Conservation (phyloP, 2,888 invertebrate species). For the Peribatodes rhomboidaria region DNA sequence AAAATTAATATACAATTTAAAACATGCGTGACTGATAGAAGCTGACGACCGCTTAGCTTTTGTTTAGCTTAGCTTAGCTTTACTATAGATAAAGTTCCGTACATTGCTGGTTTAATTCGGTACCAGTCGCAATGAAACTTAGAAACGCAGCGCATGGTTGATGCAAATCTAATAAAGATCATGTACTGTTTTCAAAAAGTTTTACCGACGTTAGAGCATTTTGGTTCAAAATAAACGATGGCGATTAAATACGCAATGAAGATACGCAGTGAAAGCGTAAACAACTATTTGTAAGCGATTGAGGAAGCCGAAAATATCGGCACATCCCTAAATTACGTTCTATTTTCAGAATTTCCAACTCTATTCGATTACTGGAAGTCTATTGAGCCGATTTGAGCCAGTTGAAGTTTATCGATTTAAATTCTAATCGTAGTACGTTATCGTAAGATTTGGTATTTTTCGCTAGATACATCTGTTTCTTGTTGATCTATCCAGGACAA, state of each 20-base stretch:
- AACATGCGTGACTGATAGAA: too few species aligned
- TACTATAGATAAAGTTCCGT: too few species aligned
- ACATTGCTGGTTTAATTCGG: too few species aligned
- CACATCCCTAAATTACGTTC: constrained; percentile 21
- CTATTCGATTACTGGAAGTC: constrained; percentile 3
- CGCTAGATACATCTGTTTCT: too few species aligned
- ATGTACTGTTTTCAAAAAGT: constrained; percentile 6
- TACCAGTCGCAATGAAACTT: too few species aligned
- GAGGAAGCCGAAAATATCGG: constrained; percentile 17
- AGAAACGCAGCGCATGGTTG: too few species aligned
- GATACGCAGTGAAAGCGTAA: constrained; percentile 31
- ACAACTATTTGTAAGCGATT: constrained; percentile 33
- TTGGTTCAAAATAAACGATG: constrained; percentile 28
- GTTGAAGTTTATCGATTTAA: background rate
- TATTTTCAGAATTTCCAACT: constrained; percentile 18
- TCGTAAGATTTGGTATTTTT: too few species aligned
- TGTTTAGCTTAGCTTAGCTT: too few species aligned
- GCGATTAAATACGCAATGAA: constrained; percentile 31
- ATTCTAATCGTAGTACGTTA: too few species aligned
- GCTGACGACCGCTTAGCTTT: too few species aligned
- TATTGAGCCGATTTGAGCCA: background rate
- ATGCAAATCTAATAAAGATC: background rate
- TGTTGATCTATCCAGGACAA: too few species aligned
- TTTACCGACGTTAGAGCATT: constrained; percentile 8
- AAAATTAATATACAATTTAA: too few species aligned